These are phyloP conservation scores for Phymatocera aterrima DNA, from an alignment of 2,888 invertebrate species.

Conservation along the genomic window DNA sequence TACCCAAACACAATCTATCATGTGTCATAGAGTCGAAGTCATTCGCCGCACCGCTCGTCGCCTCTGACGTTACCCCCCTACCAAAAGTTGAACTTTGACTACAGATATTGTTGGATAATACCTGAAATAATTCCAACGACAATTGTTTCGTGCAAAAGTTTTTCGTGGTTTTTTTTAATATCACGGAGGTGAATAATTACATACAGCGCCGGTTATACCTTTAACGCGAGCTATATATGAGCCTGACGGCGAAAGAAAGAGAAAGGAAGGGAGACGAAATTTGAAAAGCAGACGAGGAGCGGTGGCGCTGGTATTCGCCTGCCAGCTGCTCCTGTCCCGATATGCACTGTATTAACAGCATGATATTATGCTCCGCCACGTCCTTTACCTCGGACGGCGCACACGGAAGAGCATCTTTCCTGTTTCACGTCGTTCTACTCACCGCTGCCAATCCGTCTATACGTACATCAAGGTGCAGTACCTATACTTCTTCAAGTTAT, in stretches of 20 bases:
- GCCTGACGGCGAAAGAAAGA: background rate
- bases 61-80: background rate
- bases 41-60: constrained; percentile 15
- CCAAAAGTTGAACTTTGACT: background rate
- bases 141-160: too few species aligned
- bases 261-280: constrained; percentile 21
- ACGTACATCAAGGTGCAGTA: background rate
- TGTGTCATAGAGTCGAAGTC: constrained; percentile 7
- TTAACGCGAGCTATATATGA: too few species aligned
- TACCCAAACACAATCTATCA: constrained; percentile 17
- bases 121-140: too few species aligned
- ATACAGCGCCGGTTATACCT: too few species aligned
- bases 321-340: constrained; percentile 67
- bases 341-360: constrained; percentile 70
- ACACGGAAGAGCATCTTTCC: background rate
- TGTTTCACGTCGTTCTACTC: background rate
- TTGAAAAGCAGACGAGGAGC: constrained; percentile 38
- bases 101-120: too few species aligned
- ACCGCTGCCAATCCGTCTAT: constrained; percentile 14
- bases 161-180: too few species aligned
- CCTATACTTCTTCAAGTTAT: background rate
- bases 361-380: constrained; percentile 68
- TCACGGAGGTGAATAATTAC: too few species aligned
- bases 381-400: constrained; percentile 55
- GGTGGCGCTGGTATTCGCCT: constrained; percentile 63